Percentiles rank a stretch among this genome's conserved stretches.
These are phyloP conservation scores for Drepana falcataria DNA, from an alignment of 2,888 invertebrate species.

Conservation along the genomic window DNA sequence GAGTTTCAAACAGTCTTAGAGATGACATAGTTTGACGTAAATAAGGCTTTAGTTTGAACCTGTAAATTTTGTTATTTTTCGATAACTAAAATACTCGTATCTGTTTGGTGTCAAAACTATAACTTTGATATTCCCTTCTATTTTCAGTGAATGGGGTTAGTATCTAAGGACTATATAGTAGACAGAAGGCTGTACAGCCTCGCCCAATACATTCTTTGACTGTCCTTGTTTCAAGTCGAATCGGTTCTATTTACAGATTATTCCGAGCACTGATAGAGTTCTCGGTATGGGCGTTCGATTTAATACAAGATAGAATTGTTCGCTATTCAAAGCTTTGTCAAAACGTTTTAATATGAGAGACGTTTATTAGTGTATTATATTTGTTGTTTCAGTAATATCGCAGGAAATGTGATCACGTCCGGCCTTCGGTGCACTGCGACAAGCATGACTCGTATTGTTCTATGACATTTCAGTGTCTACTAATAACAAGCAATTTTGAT, in stretches of 20 bases:
- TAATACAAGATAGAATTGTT: slow-evolving; percentile 30
- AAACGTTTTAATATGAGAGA: slow-evolving; percentile 48
- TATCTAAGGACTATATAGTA: not conserved
- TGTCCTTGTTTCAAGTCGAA: not conserved
- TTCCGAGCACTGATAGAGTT: slow-evolving; percentile 4
- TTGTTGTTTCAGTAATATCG: slow-evolving; percentile 57
- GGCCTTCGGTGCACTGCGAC: slow-evolving; percentile 62
- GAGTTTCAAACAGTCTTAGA: not conserved
- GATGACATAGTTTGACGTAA: not conserved
- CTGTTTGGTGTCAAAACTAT: too few species aligned
- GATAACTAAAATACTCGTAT: too few species aligned
- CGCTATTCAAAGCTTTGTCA: slow-evolving; percentile 31
- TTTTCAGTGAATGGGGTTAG: too few species aligned
- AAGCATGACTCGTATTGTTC: slow-evolving; percentile 67
- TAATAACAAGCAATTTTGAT: slow-evolving; percentile 75
- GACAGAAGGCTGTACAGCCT: not conserved
- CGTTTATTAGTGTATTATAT: slow-evolving; percentile 49
- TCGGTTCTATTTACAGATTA: slow-evolving; percentile 1
- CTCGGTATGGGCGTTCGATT: slow-evolving; percentile 22
- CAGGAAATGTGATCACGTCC: slow-evolving; percentile 73
- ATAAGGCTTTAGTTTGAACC: not conserved
- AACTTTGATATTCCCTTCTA: too few species aligned
- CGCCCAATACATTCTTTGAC: not conserved
- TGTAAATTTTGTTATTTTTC: too few species aligned
- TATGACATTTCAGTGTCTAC: slow-evolving; percentile 74